A percentile compares a stretch with the other conserved stretches of the same genome.
These are phyloP conservation scores for Manduca sexta DNA, from an alignment of 1,140 invertebrate species.

Conservation along the genomic window DNA sequence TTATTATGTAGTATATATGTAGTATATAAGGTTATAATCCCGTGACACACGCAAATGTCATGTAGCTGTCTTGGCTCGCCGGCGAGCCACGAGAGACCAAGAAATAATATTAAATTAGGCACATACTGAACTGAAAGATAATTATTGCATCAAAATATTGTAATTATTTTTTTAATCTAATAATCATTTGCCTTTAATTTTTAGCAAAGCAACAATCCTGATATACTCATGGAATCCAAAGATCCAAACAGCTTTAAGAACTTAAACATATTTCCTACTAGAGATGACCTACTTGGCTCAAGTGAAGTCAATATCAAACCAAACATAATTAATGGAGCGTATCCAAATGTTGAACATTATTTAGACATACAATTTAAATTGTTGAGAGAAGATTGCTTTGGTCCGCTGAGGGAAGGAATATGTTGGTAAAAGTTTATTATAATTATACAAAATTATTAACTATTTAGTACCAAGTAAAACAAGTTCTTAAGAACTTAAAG, in stretches of 20 bases:
- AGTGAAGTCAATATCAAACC: slow-evolving; percentile 35
- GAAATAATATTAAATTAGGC: background rate
- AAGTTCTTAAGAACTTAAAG: too few relatives aligned
- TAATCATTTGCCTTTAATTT: background rate
- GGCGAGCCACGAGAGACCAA: too few relatives aligned
- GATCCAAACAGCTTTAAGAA: slow-evolving; percentile 39
- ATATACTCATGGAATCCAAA: background rate
- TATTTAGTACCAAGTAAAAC: too few relatives aligned
- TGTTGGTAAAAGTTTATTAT: slow-evolving; percentile 40
- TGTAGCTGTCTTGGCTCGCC: too few relatives aligned
- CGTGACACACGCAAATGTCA: too few relatives aligned
- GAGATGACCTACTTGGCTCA: slow-evolving; percentile 38
- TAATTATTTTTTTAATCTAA: background rate
- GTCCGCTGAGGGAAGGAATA: slow-evolving; percentile 58
- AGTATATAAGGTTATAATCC: too few relatives aligned
- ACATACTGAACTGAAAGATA: background rate
- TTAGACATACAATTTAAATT: slow-evolving; percentile 58
- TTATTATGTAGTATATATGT: too few relatives aligned
- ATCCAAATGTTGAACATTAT: slow-evolving; percentile 49
- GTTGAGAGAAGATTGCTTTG: slow-evolving; percentile 57
- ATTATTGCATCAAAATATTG: too few relatives aligned
- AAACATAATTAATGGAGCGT: slow-evolving; percentile 56
- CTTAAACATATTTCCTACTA: slow-evolving; percentile 46
- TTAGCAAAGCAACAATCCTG: background rate
- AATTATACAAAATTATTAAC: too few relatives aligned